Conservation (phyloP, 1,140 invertebrate genomes). For the Hypothenemus hampei region DNA sequence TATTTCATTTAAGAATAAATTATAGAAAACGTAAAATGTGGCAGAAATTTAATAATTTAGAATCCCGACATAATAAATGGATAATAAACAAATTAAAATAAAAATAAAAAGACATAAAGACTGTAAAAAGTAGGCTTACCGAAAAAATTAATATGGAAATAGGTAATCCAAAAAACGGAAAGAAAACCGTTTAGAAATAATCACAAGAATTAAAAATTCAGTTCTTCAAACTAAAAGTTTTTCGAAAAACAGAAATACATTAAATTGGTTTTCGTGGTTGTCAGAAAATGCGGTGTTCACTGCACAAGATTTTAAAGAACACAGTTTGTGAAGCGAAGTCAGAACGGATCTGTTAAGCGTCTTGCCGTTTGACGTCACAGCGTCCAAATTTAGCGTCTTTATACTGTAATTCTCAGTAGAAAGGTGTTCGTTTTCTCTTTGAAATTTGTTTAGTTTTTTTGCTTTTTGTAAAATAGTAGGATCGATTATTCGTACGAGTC, state of each 20-base stretch:
- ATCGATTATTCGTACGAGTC: no score
- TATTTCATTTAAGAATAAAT: no score
- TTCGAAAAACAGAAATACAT: background rate
- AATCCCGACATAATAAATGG: no score
- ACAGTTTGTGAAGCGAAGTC: constrained; percentile 17
- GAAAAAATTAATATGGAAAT: background rate
- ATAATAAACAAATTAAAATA: no score
- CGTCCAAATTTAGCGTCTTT: constrained; percentile 34
- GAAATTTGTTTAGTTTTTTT: constrained; percentile 8
- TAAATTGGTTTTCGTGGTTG: background rate
- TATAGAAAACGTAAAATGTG: no score
- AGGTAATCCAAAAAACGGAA: constrained; percentile 6
- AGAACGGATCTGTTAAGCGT: constrained; percentile 22
- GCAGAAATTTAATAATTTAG: no score
- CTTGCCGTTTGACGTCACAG: constrained; percentile 31
- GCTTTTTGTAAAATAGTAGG: constrained; percentile 7
- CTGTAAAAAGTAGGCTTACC: no score
- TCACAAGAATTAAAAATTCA: constrained; percentile 3
- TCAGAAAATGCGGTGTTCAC: constrained; percentile 33
- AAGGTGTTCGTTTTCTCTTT: constrained; percentile 13
- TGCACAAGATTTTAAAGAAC: constrained; percentile 31
- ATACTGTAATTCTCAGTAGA: constrained; percentile 20
- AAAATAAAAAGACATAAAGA: no score
- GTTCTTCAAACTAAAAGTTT: constrained; percentile 1
- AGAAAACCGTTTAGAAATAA: no score